These are phyloP conservation scores for Paguma larvata DNA, from an alignment of 2,797 vertebrate genomes.

Conservation along the genomic window DNA sequence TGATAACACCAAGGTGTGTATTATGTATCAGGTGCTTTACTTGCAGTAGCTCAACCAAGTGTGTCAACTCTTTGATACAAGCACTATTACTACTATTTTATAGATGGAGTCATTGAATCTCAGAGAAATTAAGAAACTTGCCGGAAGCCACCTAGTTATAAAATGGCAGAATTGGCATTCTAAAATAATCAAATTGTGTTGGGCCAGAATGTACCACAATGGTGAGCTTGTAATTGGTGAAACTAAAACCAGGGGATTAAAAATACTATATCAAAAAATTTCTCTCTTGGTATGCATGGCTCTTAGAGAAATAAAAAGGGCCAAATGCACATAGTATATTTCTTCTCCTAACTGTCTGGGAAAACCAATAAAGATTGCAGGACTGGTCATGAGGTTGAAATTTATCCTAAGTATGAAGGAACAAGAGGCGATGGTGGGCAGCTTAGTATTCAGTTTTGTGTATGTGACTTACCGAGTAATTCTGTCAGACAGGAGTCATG, in stretches of 20 bases:
- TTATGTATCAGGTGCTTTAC: neutral
- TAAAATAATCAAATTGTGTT: neutral
- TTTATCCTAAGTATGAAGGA: neutral
- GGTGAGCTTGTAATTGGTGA: neutral
- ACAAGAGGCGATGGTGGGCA: neutral
- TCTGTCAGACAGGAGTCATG: constrained; percentile 57
- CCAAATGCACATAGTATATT: neutral
- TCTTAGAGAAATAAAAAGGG: constrained; percentile 21
- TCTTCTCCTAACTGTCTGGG: neutral
- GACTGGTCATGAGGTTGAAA: neutral
- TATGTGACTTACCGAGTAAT: constrained; percentile 44
- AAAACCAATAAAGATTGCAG: neutral
- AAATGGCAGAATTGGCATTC: neutral
- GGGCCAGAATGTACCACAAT: neutral
- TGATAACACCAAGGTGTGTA: neutral
- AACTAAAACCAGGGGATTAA: neutral
- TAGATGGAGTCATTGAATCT: neutral
- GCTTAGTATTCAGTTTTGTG: neutral
- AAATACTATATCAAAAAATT: neutral
- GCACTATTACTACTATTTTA: neutral
- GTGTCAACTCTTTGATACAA: constrained; percentile 18
- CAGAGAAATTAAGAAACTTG: constrained; percentile 43
- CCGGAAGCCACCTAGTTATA: neutral
- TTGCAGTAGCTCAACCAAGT: neutral
- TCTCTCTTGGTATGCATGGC: neutral